Evolutionary conservation across 2,888 invertebrate species (phyloP).

Genomic region (Baccha elongata): DNA sequence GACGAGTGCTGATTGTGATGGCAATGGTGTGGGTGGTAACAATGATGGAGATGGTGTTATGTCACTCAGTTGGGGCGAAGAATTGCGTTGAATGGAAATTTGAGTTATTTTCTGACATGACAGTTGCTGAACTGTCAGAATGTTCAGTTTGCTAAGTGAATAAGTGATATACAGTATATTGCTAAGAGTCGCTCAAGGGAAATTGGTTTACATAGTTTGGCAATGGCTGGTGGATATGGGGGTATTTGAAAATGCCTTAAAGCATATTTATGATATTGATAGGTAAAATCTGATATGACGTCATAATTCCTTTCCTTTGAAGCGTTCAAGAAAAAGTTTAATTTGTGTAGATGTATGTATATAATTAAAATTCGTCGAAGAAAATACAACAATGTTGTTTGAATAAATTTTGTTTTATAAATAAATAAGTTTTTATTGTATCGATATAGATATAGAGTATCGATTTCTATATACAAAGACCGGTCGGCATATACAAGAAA

Average conservation of each 20-base stretch:
- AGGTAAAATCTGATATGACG: too few species aligned
- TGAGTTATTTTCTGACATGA: slow-evolving; percentile 49
- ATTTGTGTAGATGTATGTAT: too few species aligned
- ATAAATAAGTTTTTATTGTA: too few species aligned
- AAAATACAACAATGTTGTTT: too few species aligned
- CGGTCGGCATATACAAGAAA: too few species aligned
- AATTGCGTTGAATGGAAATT: slow-evolving; percentile 65
- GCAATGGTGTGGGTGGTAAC: slow-evolving; percentile 1
- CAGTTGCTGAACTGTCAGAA: slow-evolving; percentile 34
- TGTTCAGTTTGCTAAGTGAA: slow-evolving; percentile 30
- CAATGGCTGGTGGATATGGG: not conserved
- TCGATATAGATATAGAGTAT: too few species aligned
- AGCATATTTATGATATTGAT: not conserved
- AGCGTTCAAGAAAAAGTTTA: too few species aligned
- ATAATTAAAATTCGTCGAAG: too few species aligned
- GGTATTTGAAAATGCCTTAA: not conserved
- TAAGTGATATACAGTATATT: slow-evolving; percentile 52
- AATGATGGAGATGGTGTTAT: slow-evolving; percentile 47
- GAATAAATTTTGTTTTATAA: too few species aligned
- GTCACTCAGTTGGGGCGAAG: slow-evolving; percentile 57
- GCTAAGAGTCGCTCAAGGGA: slow-evolving; percentile 37
- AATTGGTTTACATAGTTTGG: slow-evolving; percentile 33
- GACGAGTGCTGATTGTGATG: slow-evolving; percentile 42
- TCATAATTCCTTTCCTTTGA: too few species aligned
- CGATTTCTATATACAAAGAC: too few species aligned